Conservation (phyloP, 1,140 invertebrate species). For the Dendrolimus punctatus region DNA sequence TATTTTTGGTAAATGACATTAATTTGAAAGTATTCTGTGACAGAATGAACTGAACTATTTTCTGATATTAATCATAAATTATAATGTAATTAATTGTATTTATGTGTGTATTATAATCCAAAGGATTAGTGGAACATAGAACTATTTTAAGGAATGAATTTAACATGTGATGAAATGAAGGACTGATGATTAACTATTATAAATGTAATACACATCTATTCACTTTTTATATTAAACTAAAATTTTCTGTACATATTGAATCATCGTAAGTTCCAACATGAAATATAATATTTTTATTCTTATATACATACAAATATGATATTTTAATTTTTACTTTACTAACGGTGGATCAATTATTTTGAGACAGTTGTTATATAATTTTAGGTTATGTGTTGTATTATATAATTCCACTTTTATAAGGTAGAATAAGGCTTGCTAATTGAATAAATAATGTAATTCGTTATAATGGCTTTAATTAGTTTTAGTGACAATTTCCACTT, state of each 20-base stretch:
- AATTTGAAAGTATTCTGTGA: too few species aligned
- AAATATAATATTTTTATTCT: constrained; percentile 40
- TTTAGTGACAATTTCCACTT: neutral
- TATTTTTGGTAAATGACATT: constrained; percentile 2
- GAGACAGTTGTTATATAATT: constrained; percentile 45
- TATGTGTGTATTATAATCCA: constrained; percentile 35
- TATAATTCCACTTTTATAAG: constrained; percentile 41
- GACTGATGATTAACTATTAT: constrained; percentile 47
- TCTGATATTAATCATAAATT: neutral
- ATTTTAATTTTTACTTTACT: constrained; percentile 42
- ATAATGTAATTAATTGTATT: constrained; percentile 12
- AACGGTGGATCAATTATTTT: constrained; percentile 55
- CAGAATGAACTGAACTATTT: neutral
- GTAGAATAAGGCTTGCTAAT: constrained; percentile 20
- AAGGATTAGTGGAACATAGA: constrained; percentile 38
- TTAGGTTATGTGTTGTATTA: constrained; percentile 53
- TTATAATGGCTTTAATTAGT: constrained; percentile 19
- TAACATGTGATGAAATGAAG: constrained; percentile 51
- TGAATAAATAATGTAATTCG: constrained; percentile 39
- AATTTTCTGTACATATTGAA: constrained; percentile 49
- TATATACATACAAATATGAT: constrained; percentile 17
- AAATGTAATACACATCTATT: constrained; percentile 29
- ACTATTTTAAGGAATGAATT: constrained; percentile 34
- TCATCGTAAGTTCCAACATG: constrained; percentile 6
- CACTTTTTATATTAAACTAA: constrained; percentile 35